Evolutionary conservation across 1,140 invertebrate species (phyloP).

Genomic region (Stenopsyche tienmushanensis): DNA sequence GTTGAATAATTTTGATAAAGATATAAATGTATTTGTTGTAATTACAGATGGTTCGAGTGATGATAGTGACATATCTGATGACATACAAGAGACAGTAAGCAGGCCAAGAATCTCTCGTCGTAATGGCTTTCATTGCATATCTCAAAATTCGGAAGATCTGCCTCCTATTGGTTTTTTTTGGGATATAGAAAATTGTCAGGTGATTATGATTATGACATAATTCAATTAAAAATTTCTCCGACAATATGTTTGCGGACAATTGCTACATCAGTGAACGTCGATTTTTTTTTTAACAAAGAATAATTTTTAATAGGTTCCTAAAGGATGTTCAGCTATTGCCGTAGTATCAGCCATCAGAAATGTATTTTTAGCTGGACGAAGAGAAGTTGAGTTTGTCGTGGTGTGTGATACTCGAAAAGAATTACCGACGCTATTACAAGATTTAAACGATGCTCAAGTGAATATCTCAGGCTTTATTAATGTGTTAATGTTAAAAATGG

Average conservation of each 20-base stretch:
- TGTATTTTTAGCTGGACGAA: conserved; percentile 72
- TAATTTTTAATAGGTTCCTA: conserved; percentile 65
- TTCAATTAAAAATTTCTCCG: not conserved
- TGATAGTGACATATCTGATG: conserved; percentile 11
- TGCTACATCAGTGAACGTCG: too few relatives aligned
- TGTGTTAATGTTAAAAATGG: not conserved
- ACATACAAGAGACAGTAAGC: conserved; percentile 2
- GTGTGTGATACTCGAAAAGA: conserved; percentile 82
- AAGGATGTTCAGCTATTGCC: conserved; percentile 75
- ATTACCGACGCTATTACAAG: conserved; percentile 72
- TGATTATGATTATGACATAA: conserved; percentile 34
- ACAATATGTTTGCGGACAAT: not conserved
- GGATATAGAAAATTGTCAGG: conserved; percentile 90
- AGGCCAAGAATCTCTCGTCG: conserved; percentile 4
- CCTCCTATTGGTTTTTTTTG: conserved; percentile 85
- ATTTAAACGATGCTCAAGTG: conserved; percentile 87
- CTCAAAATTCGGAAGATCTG: conserved; percentile 22
- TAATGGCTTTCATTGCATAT: not conserved
- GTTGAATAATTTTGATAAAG: not conserved
- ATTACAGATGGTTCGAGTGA: not conserved
- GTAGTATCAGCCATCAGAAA: conserved; percentile 77
- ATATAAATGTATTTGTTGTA: not conserved
- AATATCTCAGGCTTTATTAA: conserved; percentile 31
- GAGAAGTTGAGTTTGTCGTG: conserved; percentile 85
- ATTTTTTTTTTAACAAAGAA: not conserved